Base-by-base conservation (phyloP, 1,140 invertebrate species). In the Zaprionus kolodkinae region DNA sequence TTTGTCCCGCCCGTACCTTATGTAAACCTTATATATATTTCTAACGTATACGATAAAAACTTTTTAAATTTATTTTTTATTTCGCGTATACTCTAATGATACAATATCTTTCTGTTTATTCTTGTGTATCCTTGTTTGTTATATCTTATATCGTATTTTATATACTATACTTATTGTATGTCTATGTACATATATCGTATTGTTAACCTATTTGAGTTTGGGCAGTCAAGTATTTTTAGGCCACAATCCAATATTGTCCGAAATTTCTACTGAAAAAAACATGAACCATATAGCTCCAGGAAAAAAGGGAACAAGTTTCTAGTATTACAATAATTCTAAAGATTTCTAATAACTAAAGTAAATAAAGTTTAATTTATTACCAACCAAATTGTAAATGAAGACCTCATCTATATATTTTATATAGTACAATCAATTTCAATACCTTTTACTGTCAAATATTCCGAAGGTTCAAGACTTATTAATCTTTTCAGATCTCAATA, bases 31-130 rank as follows among this genome's bases (percentile, higher is more conserved):
- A 21, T 21, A 21, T 48, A 45, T 12, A 11, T 62, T 17, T 48
- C 9, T 69, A 60, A 54, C 61, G 52, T 72, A 36, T 38, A 54
- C 62, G 43, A 54, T 35, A 54, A 56, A 63, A 52, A 57, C 13
- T 70, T 50, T 59, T 71, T 78, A 13, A 27, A 61, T 81, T 80
- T n/a, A 9, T 30, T 0, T 61, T 57, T 15, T 38, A 64, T 74
- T 74, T 40, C 11, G 9, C 33, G 63, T 68, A 35, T 71, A 72
- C 40, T 67, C 36, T 35, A 45, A 36, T 13, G 43, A 62, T 50
- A 11, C 60, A 61, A 33, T 65, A 61, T 72, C 43, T 48, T 54
- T 71, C 33, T 59, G 61, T 82, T 74, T 68, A 56, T 50, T 50
- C 36, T 66, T 45, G 13, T 27, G n/a, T 62, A 79, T 69, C 21